phyloP scores from a whole-genome alignment of 2,113 vertebrate genomes.

The Ondatra zibethicus region DNA sequence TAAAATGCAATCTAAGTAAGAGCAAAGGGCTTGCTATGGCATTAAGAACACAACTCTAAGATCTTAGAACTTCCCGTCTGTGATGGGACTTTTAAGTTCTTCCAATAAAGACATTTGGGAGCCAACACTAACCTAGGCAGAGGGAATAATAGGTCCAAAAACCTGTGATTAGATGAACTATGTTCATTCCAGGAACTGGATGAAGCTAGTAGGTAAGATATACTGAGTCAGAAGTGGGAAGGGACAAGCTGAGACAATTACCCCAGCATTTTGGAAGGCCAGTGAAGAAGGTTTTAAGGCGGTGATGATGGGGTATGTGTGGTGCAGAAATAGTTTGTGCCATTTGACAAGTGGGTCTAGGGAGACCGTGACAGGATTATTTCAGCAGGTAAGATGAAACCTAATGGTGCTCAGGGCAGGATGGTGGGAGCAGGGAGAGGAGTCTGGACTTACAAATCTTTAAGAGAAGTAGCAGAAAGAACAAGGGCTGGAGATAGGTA shows the following conservation, averaged over 20 bases:
- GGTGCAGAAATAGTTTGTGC: not conserved
- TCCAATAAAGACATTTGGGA: slow-evolving; percentile 11
- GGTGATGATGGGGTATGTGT: not conserved
- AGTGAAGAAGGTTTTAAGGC: slow-evolving; percentile 10
- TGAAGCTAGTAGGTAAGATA: slow-evolving; percentile 26
- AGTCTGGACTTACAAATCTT: not conserved
- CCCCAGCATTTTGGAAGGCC: not conserved
- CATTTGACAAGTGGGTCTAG: not conserved
- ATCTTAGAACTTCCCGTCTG: not conserved
- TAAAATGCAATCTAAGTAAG: not conserved
- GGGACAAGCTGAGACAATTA: not conserved
- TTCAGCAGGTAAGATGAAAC: not conserved
- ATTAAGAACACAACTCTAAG: not conserved
- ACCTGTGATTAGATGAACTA: not conserved
- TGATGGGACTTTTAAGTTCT: slow-evolving; percentile 30
- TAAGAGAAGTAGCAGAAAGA: not conserved
- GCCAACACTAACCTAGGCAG: not conserved
- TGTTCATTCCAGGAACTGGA: not conserved
- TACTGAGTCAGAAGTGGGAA: not conserved
- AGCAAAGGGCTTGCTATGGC: not conserved
- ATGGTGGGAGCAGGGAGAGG: not conserved
- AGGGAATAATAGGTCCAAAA: not conserved
- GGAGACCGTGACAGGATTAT: not conserved
- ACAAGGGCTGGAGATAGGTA: not conserved
- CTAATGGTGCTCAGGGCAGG: not conserved